Percentiles rank a stretch among this genome's conserved stretches.
Conservation (phyloP, 1,140 invertebrate species). For the Euwallacea fornicatus region DNA sequence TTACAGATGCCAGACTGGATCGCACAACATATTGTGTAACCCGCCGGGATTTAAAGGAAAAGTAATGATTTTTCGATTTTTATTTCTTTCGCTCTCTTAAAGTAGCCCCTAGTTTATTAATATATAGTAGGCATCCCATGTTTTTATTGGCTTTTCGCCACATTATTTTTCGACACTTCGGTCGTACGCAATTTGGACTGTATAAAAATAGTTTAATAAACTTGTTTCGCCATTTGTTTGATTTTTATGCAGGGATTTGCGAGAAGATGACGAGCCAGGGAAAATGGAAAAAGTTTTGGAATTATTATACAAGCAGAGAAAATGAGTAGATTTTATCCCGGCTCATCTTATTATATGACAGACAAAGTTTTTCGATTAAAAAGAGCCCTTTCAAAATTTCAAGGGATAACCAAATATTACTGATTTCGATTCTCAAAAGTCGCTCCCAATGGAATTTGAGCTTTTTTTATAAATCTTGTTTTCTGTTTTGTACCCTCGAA, state of each 20-base stretch:
- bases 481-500: constrained; percentile 10
- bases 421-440: background rate
- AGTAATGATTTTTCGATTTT: constrained; percentile 23
- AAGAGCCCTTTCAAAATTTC: constrained; percentile 9
- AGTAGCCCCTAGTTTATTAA: constrained; percentile 16
- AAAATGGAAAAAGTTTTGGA: constrained; percentile 29
- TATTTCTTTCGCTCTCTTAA: constrained; percentile 12
- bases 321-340: constrained; percentile 11
- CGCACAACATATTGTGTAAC: no score
- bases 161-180: constrained; percentile 16
- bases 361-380: constrained; percentile 24
- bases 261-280: constrained; percentile 12
- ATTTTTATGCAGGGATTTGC: constrained; percentile 9
- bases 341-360: background rate
- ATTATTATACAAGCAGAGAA: constrained; percentile 20
- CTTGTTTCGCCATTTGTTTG: constrained; percentile 12
- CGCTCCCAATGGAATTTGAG: background rate
- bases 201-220: constrained; percentile 26
- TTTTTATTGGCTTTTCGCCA: constrained; percentile 27
- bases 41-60: background rate
- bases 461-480: constrained; percentile 5
- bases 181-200: constrained; percentile 8
- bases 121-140: constrained; percentile 19
- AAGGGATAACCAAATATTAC: background rate
- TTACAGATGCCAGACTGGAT: no score